phyloP scores from a whole-genome alignment of 2,888 invertebrate species.

The Agrotis puta region DNA sequence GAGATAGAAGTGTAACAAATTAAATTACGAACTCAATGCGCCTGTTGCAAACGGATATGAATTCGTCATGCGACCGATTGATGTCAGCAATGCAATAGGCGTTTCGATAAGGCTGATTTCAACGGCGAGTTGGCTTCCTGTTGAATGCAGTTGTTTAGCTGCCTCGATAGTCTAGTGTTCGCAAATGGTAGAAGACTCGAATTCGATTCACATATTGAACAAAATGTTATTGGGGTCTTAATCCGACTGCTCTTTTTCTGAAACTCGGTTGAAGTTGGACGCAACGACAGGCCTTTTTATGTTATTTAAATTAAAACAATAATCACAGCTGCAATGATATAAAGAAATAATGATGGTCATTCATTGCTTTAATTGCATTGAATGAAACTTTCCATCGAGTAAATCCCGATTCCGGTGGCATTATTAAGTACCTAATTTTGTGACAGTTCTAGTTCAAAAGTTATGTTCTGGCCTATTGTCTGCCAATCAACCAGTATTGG shows the following conservation, averaged over 20 bases:
- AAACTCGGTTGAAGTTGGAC: no score
- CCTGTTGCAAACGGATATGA: constrained; percentile 31
- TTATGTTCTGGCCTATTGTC: constrained; percentile 22
- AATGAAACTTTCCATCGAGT: not conserved
- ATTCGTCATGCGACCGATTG: constrained; percentile 28
- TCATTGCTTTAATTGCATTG: not conserved
- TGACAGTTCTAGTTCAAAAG: constrained; percentile 17
- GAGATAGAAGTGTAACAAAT: constrained; percentile 22
- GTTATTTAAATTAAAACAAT: no score
- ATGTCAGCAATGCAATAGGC: constrained; percentile 38
- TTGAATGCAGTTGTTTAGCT: constrained; percentile 4
- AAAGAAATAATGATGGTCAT: not conserved
- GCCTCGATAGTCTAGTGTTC: not conserved
- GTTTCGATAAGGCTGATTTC: constrained; percentile 2
- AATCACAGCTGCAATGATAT: not conserved
- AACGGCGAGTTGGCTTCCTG: not conserved
- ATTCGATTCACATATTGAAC: not conserved
- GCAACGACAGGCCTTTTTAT: no score
- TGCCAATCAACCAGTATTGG: constrained; percentile 13
- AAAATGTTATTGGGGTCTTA: not conserved
- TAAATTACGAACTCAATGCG: constrained; percentile 28
- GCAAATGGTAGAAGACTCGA: not conserved
- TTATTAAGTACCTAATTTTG: not conserved
- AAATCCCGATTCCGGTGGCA: constrained; percentile 12
- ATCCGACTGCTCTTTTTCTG: no score